A percentile compares a stretch with the other conserved stretches of the same genome.
phyloP scores from a whole-genome alignment of 2,888 invertebrate genomes.

The Spodoptera exigua region DNA sequence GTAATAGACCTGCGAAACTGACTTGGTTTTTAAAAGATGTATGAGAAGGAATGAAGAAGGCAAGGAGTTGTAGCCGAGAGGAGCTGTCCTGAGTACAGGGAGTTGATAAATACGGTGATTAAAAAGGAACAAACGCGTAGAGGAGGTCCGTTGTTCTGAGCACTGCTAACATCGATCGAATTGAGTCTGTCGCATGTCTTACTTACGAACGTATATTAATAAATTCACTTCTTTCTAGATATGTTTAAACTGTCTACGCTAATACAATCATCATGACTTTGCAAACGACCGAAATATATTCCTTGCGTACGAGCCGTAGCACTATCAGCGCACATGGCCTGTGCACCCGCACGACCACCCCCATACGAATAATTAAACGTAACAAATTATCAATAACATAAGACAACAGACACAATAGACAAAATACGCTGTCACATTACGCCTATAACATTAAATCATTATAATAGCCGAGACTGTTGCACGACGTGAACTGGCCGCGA shows the following conservation, averaged over 20 bases:
- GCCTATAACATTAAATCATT: conserved; percentile 55
- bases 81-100: conserved; percentile 1
- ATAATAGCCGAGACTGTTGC: conserved; percentile 77
- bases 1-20: too few relatives aligned
- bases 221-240: conserved; percentile 81
- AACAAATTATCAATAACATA: conserved; percentile 55
- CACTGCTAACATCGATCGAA: conserved; percentile 24
- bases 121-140: conserved; percentile 16
- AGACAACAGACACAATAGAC: conserved; percentile 48
- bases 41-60: too few relatives aligned
- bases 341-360: conserved; percentile 61
- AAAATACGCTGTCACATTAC: conserved; percentile 51
- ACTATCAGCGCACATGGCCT: conserved; percentile 42
- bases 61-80: conserved; percentile 4
- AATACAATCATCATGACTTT: conserved; percentile 60
- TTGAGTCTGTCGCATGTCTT: conserved; percentile 65
- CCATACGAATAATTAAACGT: conserved; percentile 58
- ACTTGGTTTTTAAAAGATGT: too few relatives aligned
- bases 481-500: conserved; percentile 59
- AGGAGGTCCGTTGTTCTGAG: conserved; percentile 34
- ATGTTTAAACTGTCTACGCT: conserved; percentile 81
- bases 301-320: conserved; percentile 57
- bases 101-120: conserved; percentile 5
- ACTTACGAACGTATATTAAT: conserved; percentile 69
- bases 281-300: conserved; percentile 55